phyloP scores from a whole-genome alignment of 2,797 vertebrate genomes.

The Crenuchus spilurus region DNA sequence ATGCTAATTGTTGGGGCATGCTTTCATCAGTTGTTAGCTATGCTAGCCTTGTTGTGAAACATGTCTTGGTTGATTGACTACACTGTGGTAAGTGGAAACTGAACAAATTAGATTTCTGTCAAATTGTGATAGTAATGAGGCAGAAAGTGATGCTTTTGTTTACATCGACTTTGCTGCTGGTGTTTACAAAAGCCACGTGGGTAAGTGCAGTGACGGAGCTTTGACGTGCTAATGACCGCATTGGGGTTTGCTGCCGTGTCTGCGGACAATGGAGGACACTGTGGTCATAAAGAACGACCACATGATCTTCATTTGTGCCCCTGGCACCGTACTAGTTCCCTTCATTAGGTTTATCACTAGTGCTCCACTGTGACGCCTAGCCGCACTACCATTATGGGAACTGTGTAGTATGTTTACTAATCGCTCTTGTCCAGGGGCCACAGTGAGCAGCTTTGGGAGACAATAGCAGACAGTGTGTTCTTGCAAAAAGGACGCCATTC shows the following conservation, averaged over 20 bases:
- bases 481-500: conserved; percentile 57
- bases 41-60: too few relatives aligned
- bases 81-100: too few relatives aligned
- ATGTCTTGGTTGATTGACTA: too few relatives aligned
- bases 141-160: conserved; percentile 1
- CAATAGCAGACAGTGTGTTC: conserved; percentile 56
- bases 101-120: background rate
- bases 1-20: too few relatives aligned
- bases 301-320: conserved; percentile 50
- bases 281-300: conserved; percentile 17
- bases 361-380: conserved; percentile 23
- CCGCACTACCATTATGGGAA: conserved; percentile 33
- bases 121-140: background rate
- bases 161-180: conserved; percentile 11
- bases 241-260: conserved; percentile 8
- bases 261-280: background rate
- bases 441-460: conserved; percentile 39
- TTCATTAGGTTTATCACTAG: conserved; percentile 40
- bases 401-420: conserved; percentile 55
- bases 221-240: background rate
- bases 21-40: too few relatives aligned
- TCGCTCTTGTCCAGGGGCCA: conserved; percentile 53
- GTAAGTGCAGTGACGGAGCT: conserved; percentile 10
- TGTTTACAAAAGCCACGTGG: conserved; percentile 31
- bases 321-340: conserved; percentile 35